phyloP scores from a whole-genome alignment of 2,888 invertebrate species.

The Rhopalosiphum nymphaeae region DNA sequence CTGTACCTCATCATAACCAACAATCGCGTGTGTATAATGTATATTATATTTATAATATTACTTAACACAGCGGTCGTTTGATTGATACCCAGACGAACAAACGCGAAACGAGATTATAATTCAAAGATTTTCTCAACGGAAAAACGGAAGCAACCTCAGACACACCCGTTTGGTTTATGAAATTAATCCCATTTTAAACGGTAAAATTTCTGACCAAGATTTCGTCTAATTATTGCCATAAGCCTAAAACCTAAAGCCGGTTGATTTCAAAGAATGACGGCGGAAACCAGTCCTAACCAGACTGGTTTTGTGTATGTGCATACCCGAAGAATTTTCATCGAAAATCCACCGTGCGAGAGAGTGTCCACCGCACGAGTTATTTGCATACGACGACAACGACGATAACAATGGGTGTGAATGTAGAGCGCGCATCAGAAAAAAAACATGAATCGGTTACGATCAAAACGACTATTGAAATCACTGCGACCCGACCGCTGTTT shows the following conservation, averaged over 20 bases:
- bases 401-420: constrained; percentile 29
- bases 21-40: not conserved
- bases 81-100: not conserved
- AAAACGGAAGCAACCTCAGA: constrained; percentile 21
- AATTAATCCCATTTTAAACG: constrained; percentile 29
- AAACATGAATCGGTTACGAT: constrained; percentile 37
- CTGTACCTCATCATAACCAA: not conserved
- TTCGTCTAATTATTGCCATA: constrained; percentile 3
- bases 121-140: not conserved
- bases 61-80: not conserved
- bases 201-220: constrained; percentile 17
- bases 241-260: not conserved
- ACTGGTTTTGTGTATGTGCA: constrained; percentile 7
- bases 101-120: constrained; percentile 24
- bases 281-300: constrained; percentile 14
- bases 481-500: not conserved
- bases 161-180: not conserved
- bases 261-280: constrained; percentile 24
- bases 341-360: not conserved
- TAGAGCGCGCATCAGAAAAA: constrained; percentile 25
- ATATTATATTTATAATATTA: not conserved
- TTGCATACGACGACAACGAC: not conserved
- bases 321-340: constrained; percentile 17
- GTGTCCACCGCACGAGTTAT: not conserved
- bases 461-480: constrained; percentile 3